Conservation (phyloP, 2,888 invertebrate species). For the Sarcophaga subvicina region DNA sequence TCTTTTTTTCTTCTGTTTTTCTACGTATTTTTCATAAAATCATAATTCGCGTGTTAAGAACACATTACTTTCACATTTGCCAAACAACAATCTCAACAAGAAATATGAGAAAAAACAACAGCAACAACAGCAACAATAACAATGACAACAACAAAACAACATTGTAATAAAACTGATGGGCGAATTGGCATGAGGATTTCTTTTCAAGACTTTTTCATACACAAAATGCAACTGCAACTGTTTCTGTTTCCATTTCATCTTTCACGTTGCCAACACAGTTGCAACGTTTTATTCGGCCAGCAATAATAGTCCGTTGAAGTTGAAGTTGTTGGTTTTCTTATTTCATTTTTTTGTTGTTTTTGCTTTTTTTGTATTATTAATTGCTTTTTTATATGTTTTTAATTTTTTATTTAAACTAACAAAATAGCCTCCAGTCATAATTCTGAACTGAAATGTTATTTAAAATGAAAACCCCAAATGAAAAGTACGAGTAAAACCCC, state of each 20-base stretch:
- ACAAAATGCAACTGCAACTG: constrained; percentile 58
- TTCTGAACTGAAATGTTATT: constrained; percentile 54
- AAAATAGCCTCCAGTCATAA: constrained; percentile 58
- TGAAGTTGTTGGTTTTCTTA: constrained; percentile 16
- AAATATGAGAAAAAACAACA: constrained; percentile 11
- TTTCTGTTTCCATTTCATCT: constrained; percentile 6
- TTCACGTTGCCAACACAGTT: constrained; percentile 2
- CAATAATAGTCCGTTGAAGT: background rate
- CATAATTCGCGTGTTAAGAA: constrained; percentile 79
- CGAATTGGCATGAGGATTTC: constrained; percentile 52
- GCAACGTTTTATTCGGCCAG: constrained; percentile 18
- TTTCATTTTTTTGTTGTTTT: constrained; percentile 5
- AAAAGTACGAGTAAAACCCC: background rate
- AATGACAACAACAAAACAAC: constrained; percentile 46
- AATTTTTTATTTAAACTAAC: constrained; percentile 65
- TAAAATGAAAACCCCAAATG: constrained; percentile 43
- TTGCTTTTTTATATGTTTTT: constrained; percentile 68
- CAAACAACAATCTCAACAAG: constrained; percentile 63
- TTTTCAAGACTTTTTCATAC: constrained; percentile 36
- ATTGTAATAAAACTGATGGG: constrained; percentile 58
- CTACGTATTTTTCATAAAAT: constrained; percentile 74
- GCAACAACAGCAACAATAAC: constrained; percentile 14
- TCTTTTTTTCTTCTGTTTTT: background rate
- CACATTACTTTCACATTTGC: constrained; percentile 80
- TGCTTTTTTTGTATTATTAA: constrained; percentile 47